Conservation (phyloP, 2,113 vertebrate genomes). For the Eonycteris spelaea region DNA sequence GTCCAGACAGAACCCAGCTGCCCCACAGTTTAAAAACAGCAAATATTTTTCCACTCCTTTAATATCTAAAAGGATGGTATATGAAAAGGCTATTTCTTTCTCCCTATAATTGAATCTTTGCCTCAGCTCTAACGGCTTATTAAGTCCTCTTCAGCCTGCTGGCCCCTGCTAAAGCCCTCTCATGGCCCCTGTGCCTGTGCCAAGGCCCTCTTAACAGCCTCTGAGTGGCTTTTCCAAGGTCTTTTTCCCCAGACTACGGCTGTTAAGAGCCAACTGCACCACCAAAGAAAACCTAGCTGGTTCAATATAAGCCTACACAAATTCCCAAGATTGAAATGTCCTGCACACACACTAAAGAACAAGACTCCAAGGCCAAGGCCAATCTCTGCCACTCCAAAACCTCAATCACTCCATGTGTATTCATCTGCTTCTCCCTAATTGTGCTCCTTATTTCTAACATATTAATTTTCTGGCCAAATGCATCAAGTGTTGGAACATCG, state of each 20-base stretch:
- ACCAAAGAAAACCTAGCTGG: slow-evolving; percentile 33
- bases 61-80: neutral
- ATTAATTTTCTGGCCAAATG: neutral
- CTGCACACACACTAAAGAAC: neutral
- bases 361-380: neutral
- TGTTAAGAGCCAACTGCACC: slow-evolving; percentile 11
- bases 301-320: neutral
- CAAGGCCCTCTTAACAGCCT: slow-evolving; percentile 10
- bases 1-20: slow-evolving; percentile 28
- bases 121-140: slow-evolving; percentile 3
- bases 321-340: slow-evolving; percentile 34
- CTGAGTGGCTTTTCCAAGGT: slow-evolving; percentile 35
- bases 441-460: neutral
- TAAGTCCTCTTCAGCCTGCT: neutral
- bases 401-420: neutral
- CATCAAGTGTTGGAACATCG: neutral
- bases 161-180: neutral
- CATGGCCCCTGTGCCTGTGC: neutral
- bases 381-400: neutral
- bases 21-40: slow-evolving; percentile 21
- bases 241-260: slow-evolving; percentile 6
- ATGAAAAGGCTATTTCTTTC: neutral
- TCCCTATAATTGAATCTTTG: neutral
- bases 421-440: neutral
- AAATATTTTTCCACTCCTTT: slow-evolving; percentile 27